Percentiles rank a stretch among this genome's conserved stretches.
phyloP scores from a whole-genome alignment of 2,888 invertebrate genomes.

The Seira musarum region DNA sequence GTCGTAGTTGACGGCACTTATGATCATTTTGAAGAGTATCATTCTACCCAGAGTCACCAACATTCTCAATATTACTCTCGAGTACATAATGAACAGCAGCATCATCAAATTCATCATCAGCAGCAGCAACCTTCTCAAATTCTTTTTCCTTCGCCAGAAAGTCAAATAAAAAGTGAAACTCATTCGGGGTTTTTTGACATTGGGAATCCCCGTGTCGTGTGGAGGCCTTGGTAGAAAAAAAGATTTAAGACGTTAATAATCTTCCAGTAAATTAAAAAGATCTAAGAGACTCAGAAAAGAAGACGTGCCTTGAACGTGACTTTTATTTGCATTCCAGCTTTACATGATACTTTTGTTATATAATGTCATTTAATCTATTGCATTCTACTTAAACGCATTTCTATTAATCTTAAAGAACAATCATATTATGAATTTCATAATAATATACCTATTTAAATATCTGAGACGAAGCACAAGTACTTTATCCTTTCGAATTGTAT shows the following conservation, averaged over 20 bases:
- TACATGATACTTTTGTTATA: neutral
- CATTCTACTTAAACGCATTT: neutral
- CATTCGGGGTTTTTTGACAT: constrained; percentile 35
- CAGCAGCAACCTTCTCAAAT: constrained; percentile 1
- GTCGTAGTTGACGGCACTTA: constrained; percentile 17
- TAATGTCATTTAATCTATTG: neutral
- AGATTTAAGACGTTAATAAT: neutral
- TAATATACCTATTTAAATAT: too few species aligned
- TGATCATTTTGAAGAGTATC: constrained; percentile 19
- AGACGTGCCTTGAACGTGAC: neutral
- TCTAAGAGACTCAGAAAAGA: too few species aligned
- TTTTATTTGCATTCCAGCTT: constrained; percentile 13
- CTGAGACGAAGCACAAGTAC: too few species aligned
- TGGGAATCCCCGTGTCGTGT: constrained; percentile 55
- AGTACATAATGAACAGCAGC: constrained; percentile 1
- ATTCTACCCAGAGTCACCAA: constrained; percentile 33
- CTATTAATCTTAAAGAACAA: neutral
- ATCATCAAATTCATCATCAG: neutral
- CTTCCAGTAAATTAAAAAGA: too few species aligned
- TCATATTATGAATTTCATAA: too few species aligned
- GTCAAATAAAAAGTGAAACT: constrained; percentile 38
- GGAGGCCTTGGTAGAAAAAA: constrained; percentile 66
- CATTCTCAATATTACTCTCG: constrained; percentile 3
- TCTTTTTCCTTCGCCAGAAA: neutral
- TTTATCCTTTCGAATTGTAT: too few species aligned